Conservation (phyloP, 2,113 vertebrate species). For the Ahaetulla prasina region DNA sequence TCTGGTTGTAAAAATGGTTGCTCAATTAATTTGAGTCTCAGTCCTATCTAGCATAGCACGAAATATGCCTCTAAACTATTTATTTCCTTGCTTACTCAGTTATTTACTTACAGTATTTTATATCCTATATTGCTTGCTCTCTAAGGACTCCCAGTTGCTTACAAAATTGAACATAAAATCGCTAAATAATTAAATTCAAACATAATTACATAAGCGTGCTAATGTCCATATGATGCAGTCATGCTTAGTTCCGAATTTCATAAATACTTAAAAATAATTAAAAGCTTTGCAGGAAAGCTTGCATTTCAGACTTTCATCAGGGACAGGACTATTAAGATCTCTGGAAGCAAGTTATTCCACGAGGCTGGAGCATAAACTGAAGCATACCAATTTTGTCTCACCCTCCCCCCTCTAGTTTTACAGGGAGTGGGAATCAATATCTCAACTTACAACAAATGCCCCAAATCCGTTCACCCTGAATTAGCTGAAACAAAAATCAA, state of each 20-base stretch:
- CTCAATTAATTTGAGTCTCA: not conserved
- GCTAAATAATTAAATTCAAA: not conserved
- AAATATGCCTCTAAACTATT: not conserved
- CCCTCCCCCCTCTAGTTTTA: not conserved
- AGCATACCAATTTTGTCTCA: not conserved
- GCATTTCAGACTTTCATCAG: not conserved
- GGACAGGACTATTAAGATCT: not conserved
- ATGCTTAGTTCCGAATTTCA: not conserved
- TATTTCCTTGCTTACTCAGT: not conserved
- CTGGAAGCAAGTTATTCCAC: not conserved
- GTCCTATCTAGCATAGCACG: not conserved
- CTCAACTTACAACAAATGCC: not conserved
- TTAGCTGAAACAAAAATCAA: not conserved
- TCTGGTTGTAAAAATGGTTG: not conserved
- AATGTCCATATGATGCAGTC: not conserved
- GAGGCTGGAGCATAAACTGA: not conserved
- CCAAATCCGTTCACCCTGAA: not conserved
- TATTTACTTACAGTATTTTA: not conserved
- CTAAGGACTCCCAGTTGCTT: not conserved
- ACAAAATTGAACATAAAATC: not conserved
- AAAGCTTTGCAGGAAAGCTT: not conserved
- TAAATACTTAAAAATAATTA: not conserved
- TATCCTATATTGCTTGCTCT: not conserved
- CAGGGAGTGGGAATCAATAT: not conserved
- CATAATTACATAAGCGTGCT: not conserved